Base-by-base conservation (phyloP, 1,140 invertebrate genomes). In the Drosophila triauraria region DNA sequence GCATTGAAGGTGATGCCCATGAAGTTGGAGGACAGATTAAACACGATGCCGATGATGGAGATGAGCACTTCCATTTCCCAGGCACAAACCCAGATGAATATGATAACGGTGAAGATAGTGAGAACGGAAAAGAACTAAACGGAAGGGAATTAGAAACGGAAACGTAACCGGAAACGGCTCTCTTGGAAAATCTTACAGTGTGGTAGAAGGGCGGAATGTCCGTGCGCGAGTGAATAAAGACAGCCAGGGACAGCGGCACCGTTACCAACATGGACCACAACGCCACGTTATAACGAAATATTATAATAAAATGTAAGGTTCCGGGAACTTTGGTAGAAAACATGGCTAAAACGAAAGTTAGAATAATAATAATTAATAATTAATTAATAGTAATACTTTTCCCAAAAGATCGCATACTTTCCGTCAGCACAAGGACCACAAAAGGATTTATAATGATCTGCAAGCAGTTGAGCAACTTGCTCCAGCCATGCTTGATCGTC, bases 381-480 rank as follows among this genome's bases (percentile, higher is more conserved):
- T 20, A 20, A 20, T 20, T 20, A 20, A 20, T 12, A 2, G 5
- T n/a, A 2, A 9, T 27, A 8, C 1, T 13, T 6, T 5, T 43
- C 23, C 10, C 17, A 30, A 30, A 30, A 6, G 10, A 4, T 2
- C 0, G 54, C 79, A 4, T 51, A 87, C 84, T 72, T 6, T 80
- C 51, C 6, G 63, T n/a, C 0, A 79, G 17, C 0, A 54, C 17
- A 0, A 74, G 27, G 3, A 68, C 4, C 0, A 70, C 3, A 17
- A 83, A 80, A 0, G 83, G 84, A 43, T 57, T 80, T n/a, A 67
- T 35, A 0, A 88, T n/a, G 12, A 87, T 67, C 27, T 87, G 83
- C 2, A 56, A 20, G n/a, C 83, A 88, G 42, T 87, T 87, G 25
- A 87, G 71, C 47, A 88, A 17, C 59, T 87, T 87, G 63, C 71